Conservation (phyloP, 2,113 vertebrate species). For the Vicugna pacos region DNA sequence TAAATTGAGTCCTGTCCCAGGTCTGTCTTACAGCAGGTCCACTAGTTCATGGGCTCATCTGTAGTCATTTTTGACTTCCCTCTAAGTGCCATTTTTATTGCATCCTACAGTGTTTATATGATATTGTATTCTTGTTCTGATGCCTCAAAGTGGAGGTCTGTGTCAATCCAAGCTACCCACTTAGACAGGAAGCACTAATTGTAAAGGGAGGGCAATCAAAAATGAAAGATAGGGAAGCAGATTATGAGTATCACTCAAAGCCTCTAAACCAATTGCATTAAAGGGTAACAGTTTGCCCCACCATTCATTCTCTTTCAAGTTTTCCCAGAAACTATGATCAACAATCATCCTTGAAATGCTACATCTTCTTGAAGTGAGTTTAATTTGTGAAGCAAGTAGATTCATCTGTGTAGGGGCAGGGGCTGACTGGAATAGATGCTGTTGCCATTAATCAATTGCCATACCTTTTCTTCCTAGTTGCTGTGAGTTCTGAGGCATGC, state of each 20-base stretch:
- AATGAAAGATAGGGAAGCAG: not conserved
- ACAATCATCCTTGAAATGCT: not conserved
- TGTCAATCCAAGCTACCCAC: not conserved
- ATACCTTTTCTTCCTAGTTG: not conserved
- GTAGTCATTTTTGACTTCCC: not conserved
- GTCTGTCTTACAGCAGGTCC: not conserved
- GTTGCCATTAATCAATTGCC: not conserved
- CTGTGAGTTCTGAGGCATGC: not conserved
- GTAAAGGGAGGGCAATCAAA: not conserved
- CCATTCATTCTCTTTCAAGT: not conserved
- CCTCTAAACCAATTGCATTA: not conserved
- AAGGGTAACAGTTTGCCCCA: not conserved
- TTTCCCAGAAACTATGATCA: not conserved
- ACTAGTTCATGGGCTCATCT: rapidly evolving
- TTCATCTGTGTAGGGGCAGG: not conserved
- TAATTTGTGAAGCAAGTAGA: not conserved
- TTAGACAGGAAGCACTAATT: not conserved
- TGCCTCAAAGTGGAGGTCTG: not conserved
- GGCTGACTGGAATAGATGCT: not conserved
- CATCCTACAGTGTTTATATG: not conserved
- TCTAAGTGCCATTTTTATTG: not conserved
- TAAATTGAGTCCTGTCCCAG: not conserved
- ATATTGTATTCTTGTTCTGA: not conserved
- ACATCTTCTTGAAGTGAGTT: not conserved
- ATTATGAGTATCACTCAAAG: not conserved